Evolutionary conservation across 2,888 invertebrate species (phyloP), one percentile per base, ranked within the genome.

Genomic region (Amblyteles armatorius): DNA sequence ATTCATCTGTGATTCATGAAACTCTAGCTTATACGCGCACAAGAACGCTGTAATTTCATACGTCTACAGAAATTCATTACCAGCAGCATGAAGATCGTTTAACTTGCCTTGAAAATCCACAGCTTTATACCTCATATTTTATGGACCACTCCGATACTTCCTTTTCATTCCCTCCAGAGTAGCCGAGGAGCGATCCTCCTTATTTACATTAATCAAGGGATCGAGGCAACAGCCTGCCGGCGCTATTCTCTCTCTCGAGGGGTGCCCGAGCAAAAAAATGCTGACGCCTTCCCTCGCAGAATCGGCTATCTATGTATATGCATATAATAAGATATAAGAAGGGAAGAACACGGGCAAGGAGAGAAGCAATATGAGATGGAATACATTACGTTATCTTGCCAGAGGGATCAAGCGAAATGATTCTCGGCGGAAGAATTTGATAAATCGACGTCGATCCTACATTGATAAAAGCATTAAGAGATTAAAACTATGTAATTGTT

Each of bases 131-230:
- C 77, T 77, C 50, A 72, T 68, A 67, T 72, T 84, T 84, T 73
- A 73, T 73, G 72, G 48, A 57, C 67, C 82, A 79, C 71, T 84
- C 71, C 79, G 67, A 40, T 22, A 77, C 77, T 77, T 84, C 48
- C 40, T 73, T 63, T n/a, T 82, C 87, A 72, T 84, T 83, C 80
- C 85, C 86, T 36, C 9, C 55, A 50, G 80, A 84, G 72, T 79
- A 71, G 36, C 80, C 82, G 84, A 84, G 85, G 83, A 87, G 85
- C 83, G 87, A 87, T 87, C 81, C 86, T 87, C 83, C 86, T 88
- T 85, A 82, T 85, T 85, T 85, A 80, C 84, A 85, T 85, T 79
- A 82, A 85, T 85, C 82, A 85, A 85, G 74, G 50, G 82, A 71
- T 74, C 55, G 65, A 78, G 73, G 52, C 68, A 52, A 67, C 44